Evolutionary conservation across 2,113 vertebrate species (phyloP).

Genomic region (Gobiocypris rarus): DNA sequence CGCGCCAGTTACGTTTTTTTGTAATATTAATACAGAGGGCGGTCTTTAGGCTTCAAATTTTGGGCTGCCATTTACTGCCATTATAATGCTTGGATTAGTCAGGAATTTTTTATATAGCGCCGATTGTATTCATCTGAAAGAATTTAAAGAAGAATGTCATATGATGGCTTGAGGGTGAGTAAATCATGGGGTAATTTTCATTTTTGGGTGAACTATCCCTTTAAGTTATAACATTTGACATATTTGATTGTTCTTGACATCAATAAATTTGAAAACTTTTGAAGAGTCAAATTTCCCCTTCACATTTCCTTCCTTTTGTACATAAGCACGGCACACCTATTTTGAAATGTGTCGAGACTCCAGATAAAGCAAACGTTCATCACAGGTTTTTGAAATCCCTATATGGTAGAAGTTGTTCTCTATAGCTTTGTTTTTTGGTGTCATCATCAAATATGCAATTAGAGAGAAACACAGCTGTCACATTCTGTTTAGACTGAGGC

Average conservation of each 20-base stretch:
- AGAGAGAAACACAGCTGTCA: constrained; percentile 4
- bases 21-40: too few relatives aligned
- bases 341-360: not conserved
- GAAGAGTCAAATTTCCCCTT: not conserved
- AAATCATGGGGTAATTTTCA: too few relatives aligned
- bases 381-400: constrained; percentile 9
- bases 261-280: not conserved
- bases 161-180: too few relatives aligned
- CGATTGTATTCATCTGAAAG: too few relatives aligned
- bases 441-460: constrained; percentile 1
- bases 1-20: too few relatives aligned
- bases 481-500: constrained; percentile 22
- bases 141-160: too few relatives aligned
- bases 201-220: too few relatives aligned
- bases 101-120: too few relatives aligned
- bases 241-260: not conserved
- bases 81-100: too few relatives aligned
- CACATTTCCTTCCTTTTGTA: not conserved
- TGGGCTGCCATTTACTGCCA: too few relatives aligned
- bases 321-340: not conserved
- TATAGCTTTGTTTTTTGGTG: constrained; percentile 20
- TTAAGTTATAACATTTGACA: too few relatives aligned
- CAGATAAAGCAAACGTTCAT: constrained; percentile 9
- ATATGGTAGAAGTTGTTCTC: not conserved
- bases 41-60: too few relatives aligned